Conservation (phyloP, 2,888 invertebrate genomes). For the Tyria jacobaeae region DNA sequence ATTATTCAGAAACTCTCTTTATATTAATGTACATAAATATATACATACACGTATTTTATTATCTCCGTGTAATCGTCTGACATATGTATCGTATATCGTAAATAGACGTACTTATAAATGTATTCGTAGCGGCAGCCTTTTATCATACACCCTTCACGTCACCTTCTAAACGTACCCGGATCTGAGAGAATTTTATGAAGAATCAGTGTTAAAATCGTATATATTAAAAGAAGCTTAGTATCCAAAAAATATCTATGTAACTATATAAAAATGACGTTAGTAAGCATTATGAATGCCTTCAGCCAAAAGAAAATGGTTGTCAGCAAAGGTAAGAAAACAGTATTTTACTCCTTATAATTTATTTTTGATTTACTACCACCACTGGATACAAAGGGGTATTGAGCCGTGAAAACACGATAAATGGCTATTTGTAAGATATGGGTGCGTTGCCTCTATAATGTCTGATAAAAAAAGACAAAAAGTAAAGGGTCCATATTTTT, state of each 20-base stretch:
- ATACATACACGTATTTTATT: too few species aligned
- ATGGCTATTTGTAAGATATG: conserved; percentile 42
- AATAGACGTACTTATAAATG: too few species aligned
- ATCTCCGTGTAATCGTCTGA: too few species aligned
- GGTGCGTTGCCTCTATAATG: conserved; percentile 22
- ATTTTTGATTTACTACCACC: conserved; percentile 55
- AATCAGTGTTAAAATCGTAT: neutral
- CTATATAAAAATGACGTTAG: conserved; percentile 1
- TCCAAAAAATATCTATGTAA: conserved; percentile 1
- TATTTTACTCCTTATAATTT: conserved; percentile 54
- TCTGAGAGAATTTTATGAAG: too few species aligned
- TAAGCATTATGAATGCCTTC: conserved; percentile 20
- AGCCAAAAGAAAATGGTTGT: conserved; percentile 12
- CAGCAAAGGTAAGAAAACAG: conserved; percentile 37
- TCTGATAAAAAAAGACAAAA: conserved; percentile 1
- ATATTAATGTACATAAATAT: too few species aligned
- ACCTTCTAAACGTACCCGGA: too few species aligned
- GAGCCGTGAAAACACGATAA: conserved; percentile 60
- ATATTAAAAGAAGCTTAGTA: conserved; percentile 3
- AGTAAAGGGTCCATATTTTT: neutral
- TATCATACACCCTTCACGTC: too few species aligned
- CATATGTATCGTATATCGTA: too few species aligned
- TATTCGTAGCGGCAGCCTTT: too few species aligned
- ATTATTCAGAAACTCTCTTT: too few species aligned
- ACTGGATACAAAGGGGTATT: conserved; percentile 52